Evolutionary conservation across 2,888 invertebrate species (phyloP).

Genomic region (Cephus pygmeus): DNA sequence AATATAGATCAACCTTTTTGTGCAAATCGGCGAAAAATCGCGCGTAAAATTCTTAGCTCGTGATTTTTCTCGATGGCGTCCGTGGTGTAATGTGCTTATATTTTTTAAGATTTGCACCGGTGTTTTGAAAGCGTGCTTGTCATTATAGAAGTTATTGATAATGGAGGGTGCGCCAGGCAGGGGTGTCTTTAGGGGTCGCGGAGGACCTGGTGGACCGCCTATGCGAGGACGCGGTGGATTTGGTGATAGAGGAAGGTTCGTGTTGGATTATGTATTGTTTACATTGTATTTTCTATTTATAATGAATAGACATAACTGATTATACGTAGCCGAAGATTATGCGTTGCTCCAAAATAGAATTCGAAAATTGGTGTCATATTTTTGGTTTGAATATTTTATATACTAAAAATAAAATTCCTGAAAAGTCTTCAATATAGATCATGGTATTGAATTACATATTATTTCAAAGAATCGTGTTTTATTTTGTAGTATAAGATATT

Average conservation of each 20-base stretch:
- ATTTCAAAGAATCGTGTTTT: too few species aligned
- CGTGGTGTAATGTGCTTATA: background rate
- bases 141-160: conserved; percentile 6
- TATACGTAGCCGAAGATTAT: too few species aligned
- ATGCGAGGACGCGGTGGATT: conserved; percentile 59
- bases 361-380: background rate
- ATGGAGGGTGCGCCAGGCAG: conserved; percentile 46
- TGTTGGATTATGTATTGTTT: background rate
- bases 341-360: background rate
- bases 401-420: too few species aligned
- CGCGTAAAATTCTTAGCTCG: background rate
- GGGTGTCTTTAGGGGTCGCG: conserved; percentile 48
- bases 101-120: background rate
- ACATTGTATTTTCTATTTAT: conserved; percentile 8
- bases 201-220: conserved; percentile 52
- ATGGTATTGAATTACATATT: too few species aligned
- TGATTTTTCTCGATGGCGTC: background rate
- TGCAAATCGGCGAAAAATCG: background rate
- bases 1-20: too few species aligned
- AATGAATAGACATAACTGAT: background rate
- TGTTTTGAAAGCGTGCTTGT: background rate
- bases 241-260: conserved; percentile 56
- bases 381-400: too few species aligned
- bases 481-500: background rate
- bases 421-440: background rate